These are phyloP conservation scores for Neosilurus hyrtlii DNA, from an alignment of 2,797 vertebrate species.

Conservation along the genomic window DNA sequence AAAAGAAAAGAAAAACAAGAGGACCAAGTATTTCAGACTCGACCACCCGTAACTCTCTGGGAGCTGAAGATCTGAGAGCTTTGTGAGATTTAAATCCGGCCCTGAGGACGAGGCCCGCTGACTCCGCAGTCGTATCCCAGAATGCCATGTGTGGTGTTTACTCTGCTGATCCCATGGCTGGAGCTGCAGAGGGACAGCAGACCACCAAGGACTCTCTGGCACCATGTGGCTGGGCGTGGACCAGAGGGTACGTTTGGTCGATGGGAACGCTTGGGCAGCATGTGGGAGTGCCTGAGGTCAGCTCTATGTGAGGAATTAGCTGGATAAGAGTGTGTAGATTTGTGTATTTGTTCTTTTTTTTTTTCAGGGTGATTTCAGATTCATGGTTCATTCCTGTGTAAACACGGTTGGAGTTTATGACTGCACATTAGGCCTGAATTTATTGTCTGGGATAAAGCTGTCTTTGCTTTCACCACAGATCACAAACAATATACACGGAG, in stretches of 20 bases:
- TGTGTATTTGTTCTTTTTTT: slow-evolving; percentile 29
- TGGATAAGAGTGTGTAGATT: slow-evolving; percentile 9
- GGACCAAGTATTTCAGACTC: slow-evolving; percentile 27
- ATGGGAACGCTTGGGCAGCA: slow-evolving; percentile 8
- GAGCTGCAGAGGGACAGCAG: slow-evolving; percentile 27
- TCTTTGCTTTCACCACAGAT: slow-evolving; percentile 1
- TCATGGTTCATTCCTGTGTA: slow-evolving; percentile 21
- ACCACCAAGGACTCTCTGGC: slow-evolving; percentile 39
- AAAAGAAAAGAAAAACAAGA: slow-evolving; percentile 36
- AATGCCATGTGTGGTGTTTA: slow-evolving; percentile 46
- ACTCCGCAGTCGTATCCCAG: slow-evolving; percentile 41
- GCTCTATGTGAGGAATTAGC: background rate
- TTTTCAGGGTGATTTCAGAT: slow-evolving; percentile 22
- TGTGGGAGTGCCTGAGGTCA: slow-evolving; percentile 35
- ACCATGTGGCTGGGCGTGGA: slow-evolving; percentile 23
- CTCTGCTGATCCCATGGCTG: slow-evolving; percentile 45
- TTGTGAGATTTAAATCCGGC: slow-evolving; percentile 44
- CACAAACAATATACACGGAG: background rate
- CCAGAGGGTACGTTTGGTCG: background rate
- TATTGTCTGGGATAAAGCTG: slow-evolving; percentile 4
- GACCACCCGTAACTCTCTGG: slow-evolving; percentile 48
- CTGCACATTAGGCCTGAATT: slow-evolving; percentile 22
- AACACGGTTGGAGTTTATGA: slow-evolving; percentile 27
- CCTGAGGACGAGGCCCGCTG: slow-evolving; percentile 28
- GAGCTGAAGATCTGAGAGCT: slow-evolving; percentile 39